Evolutionary conservation across 2,797 vertebrate genomes (phyloP).

Genomic region (Babyrousa celebensis): DNA sequence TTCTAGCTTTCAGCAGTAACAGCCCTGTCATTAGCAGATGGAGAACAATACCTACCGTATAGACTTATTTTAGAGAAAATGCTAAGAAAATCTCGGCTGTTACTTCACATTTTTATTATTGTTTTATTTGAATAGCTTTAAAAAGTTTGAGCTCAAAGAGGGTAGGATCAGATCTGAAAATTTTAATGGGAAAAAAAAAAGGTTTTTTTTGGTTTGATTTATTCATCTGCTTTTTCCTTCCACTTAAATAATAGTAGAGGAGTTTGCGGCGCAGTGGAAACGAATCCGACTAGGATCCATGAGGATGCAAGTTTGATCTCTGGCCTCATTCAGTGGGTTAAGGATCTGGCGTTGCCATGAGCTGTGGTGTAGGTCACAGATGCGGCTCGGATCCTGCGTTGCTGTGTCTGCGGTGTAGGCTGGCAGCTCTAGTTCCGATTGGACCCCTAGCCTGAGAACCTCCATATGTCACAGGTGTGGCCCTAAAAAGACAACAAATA

Average conservation of each 20-base stretch:
- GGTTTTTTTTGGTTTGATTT: neutral
- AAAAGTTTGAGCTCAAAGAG: neutral
- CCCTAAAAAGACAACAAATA: no score
- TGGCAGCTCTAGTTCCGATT: no score
- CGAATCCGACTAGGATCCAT: no score
- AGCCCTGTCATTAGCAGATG: neutral
- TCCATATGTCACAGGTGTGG: no score
- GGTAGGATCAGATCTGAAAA: neutral
- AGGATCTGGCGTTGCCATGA: no score
- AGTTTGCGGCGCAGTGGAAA: no score
- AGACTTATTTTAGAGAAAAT: neutral
- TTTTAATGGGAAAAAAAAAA: neutral
- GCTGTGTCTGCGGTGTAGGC: no score
- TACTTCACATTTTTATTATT: neutral
- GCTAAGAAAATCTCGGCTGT: neutral
- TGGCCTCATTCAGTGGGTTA: no score
- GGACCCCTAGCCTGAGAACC: no score
- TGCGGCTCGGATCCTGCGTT: no score
- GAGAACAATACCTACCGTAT: neutral
- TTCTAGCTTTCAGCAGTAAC: neutral
- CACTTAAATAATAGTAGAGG: neutral
- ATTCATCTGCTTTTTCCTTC: neutral
- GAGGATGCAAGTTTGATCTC: no score
- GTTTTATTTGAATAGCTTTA: slow-evolving; percentile 25
- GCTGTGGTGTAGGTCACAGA: no score